These are phyloP conservation scores for Hippocampus comes DNA, from an alignment of 2,113 vertebrate species.

Conservation along the genomic window DNA sequence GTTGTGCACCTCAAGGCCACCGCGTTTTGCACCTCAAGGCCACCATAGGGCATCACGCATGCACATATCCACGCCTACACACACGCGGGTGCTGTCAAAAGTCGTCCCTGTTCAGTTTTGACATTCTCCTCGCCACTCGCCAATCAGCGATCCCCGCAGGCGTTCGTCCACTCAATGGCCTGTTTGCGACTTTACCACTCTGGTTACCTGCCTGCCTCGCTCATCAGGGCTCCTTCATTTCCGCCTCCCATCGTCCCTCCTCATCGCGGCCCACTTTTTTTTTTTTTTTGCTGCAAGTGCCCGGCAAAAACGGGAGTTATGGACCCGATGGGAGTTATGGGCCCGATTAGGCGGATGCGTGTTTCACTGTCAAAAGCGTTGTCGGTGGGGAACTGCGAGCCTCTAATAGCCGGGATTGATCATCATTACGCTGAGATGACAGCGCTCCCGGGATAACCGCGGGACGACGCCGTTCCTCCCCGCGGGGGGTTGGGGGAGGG, in stretches of 20 bases:
- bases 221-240: neutral
- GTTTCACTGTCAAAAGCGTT: constrained; percentile 59
- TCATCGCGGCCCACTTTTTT: constrained; percentile 9
- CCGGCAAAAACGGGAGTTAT: constrained; percentile 50
- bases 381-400: constrained; percentile 54
- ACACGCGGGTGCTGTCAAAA: neutral
- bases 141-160: neutral
- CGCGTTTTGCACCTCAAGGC: no score
- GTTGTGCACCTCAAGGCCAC: no score
- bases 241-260: neutral
- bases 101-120: neutral
- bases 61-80: neutral
- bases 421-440: constrained; percentile 64
- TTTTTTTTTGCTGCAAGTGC: constrained; percentile 13
- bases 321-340: constrained; percentile 52
- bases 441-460: constrained; percentile 36
- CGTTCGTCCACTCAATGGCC: neutral
- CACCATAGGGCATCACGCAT: no score
- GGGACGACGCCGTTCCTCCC: constrained; percentile 28
- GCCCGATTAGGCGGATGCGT: constrained; percentile 55
- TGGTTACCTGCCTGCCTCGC: neutral
- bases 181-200: neutral
- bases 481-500: constrained; percentile 4
- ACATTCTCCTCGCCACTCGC: neutral
- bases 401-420: constrained; percentile 59